Evolutionary conservation across 2,797 vertebrate species (phyloP), one percentile per base, ranked within the genome.

Genomic region (Monodelphis domestica): DNA sequence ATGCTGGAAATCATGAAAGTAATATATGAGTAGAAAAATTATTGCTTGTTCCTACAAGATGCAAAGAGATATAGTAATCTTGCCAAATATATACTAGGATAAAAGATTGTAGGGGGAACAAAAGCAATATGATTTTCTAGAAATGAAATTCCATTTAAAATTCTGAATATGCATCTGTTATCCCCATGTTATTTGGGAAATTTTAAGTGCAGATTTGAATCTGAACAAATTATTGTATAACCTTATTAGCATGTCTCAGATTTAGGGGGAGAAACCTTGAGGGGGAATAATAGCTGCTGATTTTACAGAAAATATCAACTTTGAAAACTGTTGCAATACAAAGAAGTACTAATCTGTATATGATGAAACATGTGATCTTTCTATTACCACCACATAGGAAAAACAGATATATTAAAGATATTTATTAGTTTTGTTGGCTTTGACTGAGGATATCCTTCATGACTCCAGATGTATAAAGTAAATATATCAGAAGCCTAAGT

Each of bases 141-240:
- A 63, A 63, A 91, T 87, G 93, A 93, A 55, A 89, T 38, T 55
- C 24, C 28, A 91, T 92, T 63, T 92, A 78, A 55, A 92, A 95
- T 90, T 95, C 51, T 29, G 12, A 33, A 94, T 92, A 91, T 30
- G 4, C 50, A 94, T 90, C 93, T 53, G 53, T 91, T 87, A 84
- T 70, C 28, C 89, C 78, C 56, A 87, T 87, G 30, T 9, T 38
- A 53, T 93, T 88, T 55, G 56, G 87, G 92, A 55, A 91, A 33
- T n/a, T 89, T 94, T 89, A 93, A 93, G n/a, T 26, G 90, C 6
- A 90, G 94, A 93, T 94, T 93, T 94, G 91, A 93, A 92, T 52
- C 52, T 90, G 30, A 9, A 90, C 30, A 78, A 28, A 51, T 3
- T 92, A 59, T 6, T 21, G 53, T 45, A 87, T 14, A 87, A 94